Percentiles rank a stretch among this genome's conserved stretches.
Evolutionary conservation across 2,888 invertebrate species (phyloP).

Genomic region (Plebejus melissa): DNA sequence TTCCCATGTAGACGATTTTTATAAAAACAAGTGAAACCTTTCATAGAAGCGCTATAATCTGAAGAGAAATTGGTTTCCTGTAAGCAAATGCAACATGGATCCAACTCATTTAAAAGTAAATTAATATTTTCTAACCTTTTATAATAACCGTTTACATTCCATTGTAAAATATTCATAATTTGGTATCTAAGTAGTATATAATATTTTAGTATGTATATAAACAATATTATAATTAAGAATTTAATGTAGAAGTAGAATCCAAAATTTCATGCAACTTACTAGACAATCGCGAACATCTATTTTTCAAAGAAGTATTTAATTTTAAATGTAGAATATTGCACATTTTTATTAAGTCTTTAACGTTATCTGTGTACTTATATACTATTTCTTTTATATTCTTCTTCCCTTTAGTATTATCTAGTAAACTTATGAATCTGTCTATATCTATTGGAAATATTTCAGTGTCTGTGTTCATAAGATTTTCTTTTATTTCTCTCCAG

Average conservation of each 20-base stretch:
- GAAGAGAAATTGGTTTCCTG: conserved; percentile 33
- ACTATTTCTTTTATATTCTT: conserved; percentile 32
- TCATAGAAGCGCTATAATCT: conserved; percentile 30
- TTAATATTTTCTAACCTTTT: conserved; percentile 29
- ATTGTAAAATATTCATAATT: conserved; percentile 27
- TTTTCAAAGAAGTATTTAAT: conserved; percentile 28
- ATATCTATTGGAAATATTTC: too few relatives aligned
- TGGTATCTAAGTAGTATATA: background rate
- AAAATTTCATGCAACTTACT: conserved; percentile 27
- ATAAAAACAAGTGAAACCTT: conserved; percentile 26
- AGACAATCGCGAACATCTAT: conserved; percentile 24
- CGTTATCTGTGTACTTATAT: conserved; percentile 26
- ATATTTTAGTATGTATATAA: too few relatives aligned
- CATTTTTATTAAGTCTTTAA: conserved; percentile 26
- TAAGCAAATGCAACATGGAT: conserved; percentile 32
- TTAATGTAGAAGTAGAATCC: background rate
- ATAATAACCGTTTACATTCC: conserved; percentile 28
- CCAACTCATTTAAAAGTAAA: conserved; percentile 21
- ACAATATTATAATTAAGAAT: background rate
- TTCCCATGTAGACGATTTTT: conserved; percentile 5
- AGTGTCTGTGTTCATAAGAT: too few relatives aligned
- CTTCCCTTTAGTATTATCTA: conserved; percentile 28
- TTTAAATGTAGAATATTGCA: conserved; percentile 24
- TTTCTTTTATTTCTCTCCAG: too few relatives aligned
- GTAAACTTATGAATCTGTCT: too few relatives aligned